phyloP scores from a whole-genome alignment of 2,113 vertebrate species.

The Pterophyllum scalare region DNA sequence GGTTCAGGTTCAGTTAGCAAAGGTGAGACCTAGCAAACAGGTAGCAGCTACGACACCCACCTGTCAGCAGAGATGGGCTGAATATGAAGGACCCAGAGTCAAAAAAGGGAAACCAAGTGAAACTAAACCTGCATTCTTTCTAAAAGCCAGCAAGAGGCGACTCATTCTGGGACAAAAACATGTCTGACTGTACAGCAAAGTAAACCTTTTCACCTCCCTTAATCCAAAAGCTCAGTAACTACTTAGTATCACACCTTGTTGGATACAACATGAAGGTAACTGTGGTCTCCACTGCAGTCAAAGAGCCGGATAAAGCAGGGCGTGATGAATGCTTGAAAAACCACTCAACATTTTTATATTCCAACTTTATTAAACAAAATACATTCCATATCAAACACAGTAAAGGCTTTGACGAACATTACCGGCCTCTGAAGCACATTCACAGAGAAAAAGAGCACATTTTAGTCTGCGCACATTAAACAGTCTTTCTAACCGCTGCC shows the following conservation, averaged over 20 bases:
- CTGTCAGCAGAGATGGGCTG: too few relatives aligned
- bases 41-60: too few relatives aligned
- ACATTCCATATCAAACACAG: conserved; percentile 42
- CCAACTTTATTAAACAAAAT: conserved; percentile 44
- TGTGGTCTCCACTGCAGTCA: neutral
- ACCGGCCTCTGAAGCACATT: neutral
- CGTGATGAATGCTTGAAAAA: conserved; percentile 5
- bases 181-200: too few relatives aligned
- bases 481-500: neutral
- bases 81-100: too few relatives aligned
- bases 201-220: too few relatives aligned
- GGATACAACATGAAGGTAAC: neutral
- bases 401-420: conserved; percentile 16
- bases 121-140: too few relatives aligned
- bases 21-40: too few relatives aligned
- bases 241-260: neutral
- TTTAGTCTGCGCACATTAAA: neutral
- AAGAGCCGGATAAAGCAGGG: neutral
- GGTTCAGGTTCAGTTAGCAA: too few relatives aligned
- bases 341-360: conserved; percentile 12
- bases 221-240: neutral
- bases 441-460: neutral
- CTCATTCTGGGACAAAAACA: too few relatives aligned
- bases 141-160: too few relatives aligned
- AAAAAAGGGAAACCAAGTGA: too few relatives aligned